Conservation (phyloP, 2,113 vertebrate genomes). For the Odocoileus hemionus region DNA sequence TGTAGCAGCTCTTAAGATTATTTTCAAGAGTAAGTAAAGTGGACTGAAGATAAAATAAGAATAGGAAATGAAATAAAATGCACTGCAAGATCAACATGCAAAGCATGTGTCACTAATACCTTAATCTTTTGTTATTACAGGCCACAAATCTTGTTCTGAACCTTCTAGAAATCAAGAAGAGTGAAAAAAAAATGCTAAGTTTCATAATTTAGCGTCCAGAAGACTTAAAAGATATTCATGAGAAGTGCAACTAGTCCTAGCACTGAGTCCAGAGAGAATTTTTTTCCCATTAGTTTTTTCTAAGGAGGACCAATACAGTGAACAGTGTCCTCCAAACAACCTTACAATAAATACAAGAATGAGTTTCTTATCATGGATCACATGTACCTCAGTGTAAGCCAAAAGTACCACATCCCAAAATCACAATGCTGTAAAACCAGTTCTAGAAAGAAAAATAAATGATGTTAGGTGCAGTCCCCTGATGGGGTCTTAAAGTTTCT, state of each 20-base stretch:
- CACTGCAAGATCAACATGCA: background rate
- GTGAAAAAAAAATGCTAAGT: background rate
- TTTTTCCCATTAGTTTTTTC: background rate
- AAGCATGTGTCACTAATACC: background rate
- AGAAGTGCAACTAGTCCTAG: background rate
- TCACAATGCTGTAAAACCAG: background rate
- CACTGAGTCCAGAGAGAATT: background rate
- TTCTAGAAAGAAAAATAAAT: background rate
- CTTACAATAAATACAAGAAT: background rate
- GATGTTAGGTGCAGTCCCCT: background rate
- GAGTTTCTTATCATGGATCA: background rate
- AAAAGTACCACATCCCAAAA: background rate
- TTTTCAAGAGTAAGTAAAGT: background rate
- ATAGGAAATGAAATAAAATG: conserved; percentile 26
- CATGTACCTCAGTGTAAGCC: background rate
- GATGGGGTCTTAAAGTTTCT: background rate
- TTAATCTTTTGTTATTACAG: background rate
- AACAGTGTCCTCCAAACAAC: background rate
- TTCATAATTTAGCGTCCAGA: background rate
- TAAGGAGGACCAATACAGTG: background rate
- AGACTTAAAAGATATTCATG: background rate
- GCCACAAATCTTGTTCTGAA: background rate
- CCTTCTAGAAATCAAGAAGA: background rate
- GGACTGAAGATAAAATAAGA: background rate
- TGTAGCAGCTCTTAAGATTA: background rate